These are phyloP conservation scores for Catharus ustulatus DNA, from an alignment of 2,797 vertebrate genomes.

Conservation along the genomic window DNA sequence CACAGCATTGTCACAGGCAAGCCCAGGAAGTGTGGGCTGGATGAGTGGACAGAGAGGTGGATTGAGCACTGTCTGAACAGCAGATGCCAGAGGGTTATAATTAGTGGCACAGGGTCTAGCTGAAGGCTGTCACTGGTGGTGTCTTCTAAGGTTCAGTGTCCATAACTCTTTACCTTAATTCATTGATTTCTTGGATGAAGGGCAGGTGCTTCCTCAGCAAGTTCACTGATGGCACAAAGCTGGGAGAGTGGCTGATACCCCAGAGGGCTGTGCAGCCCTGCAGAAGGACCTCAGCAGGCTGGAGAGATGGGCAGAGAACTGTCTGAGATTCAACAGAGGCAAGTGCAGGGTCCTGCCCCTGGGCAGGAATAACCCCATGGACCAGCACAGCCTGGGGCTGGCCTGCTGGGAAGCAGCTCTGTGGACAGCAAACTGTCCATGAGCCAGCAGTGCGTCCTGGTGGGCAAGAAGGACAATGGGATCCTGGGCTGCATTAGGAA, in stretches of 20 bases:
- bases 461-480: no score
- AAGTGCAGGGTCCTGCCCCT: no score
- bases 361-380: no score
- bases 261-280: background rate
- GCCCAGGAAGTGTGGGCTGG: background rate
- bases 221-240: background rate
- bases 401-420: no score
- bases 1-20: background rate
- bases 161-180: background rate
- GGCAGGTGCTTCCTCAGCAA: background rate
- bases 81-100: background rate
- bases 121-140: background rate
- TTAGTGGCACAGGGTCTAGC: no score
- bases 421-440: no score
- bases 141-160: background rate
- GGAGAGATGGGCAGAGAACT: no score
- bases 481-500: no score
- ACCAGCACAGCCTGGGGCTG: no score
- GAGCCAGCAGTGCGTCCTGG: no score
- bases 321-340: no score
- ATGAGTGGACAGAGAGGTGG: background rate
- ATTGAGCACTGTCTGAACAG: background rate
- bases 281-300: background rate
- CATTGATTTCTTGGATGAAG: background rate
- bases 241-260: background rate